phyloP scores from a whole-genome alignment of 2,797 vertebrate species.

The Arvicola amphibius region DNA sequence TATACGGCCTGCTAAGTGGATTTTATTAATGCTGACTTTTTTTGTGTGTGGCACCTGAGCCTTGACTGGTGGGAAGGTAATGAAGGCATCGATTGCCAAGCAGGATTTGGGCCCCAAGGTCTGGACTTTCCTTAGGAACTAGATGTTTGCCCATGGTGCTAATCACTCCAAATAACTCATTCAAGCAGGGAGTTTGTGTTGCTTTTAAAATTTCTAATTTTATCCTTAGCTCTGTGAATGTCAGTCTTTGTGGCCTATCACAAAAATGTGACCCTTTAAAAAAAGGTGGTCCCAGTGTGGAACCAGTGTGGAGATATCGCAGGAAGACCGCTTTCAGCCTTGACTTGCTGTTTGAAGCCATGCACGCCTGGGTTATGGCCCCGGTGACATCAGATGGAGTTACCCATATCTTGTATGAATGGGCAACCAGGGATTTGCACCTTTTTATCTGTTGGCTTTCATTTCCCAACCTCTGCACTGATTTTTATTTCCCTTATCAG shows the following conservation, averaged over 20 bases:
- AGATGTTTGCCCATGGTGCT: background rate
- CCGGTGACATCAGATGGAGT: background rate
- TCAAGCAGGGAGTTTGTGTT: background rate
- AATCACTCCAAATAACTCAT: background rate
- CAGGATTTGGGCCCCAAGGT: background rate
- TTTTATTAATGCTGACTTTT: slow-evolving; percentile 13
- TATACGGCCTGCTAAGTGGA: background rate
- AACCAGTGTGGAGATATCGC: background rate
- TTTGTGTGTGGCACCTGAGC: background rate
- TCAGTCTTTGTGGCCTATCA: background rate
- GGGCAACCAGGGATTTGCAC: background rate
- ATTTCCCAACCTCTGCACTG: background rate
- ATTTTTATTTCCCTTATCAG: background rate
- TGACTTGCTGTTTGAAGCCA: background rate
- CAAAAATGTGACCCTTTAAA: background rate
- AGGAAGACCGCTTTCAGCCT: background rate
- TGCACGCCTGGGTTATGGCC: background rate
- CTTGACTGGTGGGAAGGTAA: background rate
- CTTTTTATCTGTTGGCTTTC: background rate
- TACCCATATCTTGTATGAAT: background rate
- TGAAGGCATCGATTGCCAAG: background rate
- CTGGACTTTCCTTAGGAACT: background rate
- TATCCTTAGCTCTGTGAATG: background rate
- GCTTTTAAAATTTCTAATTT: background rate
- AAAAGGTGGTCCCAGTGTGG: background rate